A percentile compares a stretch with the other conserved stretches of the same genome.
Evolutionary conservation across 2,797 vertebrate species (phyloP).

Genomic region (Hippoglossus hippoglossus): DNA sequence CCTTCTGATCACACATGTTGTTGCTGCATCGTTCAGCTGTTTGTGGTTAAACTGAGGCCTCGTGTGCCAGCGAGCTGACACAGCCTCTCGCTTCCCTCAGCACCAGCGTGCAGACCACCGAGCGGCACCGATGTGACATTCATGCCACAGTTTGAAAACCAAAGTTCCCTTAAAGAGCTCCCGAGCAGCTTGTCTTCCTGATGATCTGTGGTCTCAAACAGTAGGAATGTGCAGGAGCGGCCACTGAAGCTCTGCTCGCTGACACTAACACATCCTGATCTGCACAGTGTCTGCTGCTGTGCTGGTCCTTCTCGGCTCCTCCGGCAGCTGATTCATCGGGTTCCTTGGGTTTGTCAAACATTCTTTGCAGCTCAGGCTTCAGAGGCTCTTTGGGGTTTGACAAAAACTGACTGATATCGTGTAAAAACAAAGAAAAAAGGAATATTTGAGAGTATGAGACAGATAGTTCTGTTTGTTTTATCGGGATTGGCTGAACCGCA

Average conservation of each 20-base stretch:
- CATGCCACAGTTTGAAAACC: slow-evolving; percentile 34
- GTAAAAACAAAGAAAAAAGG: no score
- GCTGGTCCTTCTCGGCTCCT: slow-evolving; percentile 5
- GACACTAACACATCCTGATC: slow-evolving; percentile 25
- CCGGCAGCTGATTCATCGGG: background rate
- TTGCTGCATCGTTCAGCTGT: no score
- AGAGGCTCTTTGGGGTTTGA: background rate
- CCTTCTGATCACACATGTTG: no score
- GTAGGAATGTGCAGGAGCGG: slow-evolving; percentile 8
- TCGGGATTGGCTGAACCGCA: no score
- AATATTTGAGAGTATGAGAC: no score
- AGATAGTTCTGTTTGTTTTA: background rate
- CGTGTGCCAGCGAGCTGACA: slow-evolving; percentile 21
- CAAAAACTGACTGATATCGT: no score
- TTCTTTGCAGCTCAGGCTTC: background rate
- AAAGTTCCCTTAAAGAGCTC: slow-evolving; percentile 12
- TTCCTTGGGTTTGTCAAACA: no score
- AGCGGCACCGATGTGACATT: slow-evolving; percentile 38
- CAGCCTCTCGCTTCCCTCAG: slow-evolving; percentile 33
- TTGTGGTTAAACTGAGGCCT: background rate
- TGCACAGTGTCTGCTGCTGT: background rate
- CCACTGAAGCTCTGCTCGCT: slow-evolving; percentile 1
- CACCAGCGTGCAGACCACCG: background rate
- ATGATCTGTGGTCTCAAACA: slow-evolving; percentile 5
- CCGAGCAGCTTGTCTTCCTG: slow-evolving; percentile 28